Base-by-base conservation (phyloP, 2,888 invertebrate genomes). In the Cephus pulcher region DNA sequence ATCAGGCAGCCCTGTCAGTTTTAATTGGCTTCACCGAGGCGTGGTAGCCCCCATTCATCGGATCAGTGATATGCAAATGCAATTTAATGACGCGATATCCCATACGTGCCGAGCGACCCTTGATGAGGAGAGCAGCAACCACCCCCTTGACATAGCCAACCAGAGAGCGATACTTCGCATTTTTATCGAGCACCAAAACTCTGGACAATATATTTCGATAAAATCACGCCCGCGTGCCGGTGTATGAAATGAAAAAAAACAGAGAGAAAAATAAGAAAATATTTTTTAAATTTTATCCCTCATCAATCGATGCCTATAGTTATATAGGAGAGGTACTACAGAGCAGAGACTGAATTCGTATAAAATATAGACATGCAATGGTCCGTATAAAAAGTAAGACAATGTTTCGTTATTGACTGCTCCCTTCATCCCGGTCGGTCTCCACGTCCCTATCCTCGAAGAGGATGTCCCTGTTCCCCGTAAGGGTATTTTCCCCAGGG, bases 1-100 rank as follows among this genome's bases (percentile, higher is more conserved):
- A 83, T 81, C 82, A 81, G 80, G 80, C 82, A 79, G 83, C 80
- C 82, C 86, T 88, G 86, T 89, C 87, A 86, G 87, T 88, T 89
- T 89, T 89, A 88, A 89, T 89, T 89, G 88, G 86, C 88, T 88
- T 84, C 87, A 85, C 85, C 85, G 86, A 86, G 84, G 84, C 88
- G 83, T 87, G 84, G 84, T 82, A 83, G 86, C 83, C 86, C 84
- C 86, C 85, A 88, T 88, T 88, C 87, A 87, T 83, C 84, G 87
- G 87, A 87, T 88, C 87, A 85, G 83, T 85, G 86, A 89, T 89
- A 89, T 89, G 88, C 88, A 89, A 89, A 89, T 89, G 87, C 87
- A 89, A 89, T 89, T 89, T 89, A 89, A 89, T 89, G 89, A 89
- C 83, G 87, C 86, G 88, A 87, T 89, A 88, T 87, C 74, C 76